These are phyloP conservation scores for Conger conger DNA, from an alignment of 2,113 vertebrate species.

Conservation along the genomic window DNA sequence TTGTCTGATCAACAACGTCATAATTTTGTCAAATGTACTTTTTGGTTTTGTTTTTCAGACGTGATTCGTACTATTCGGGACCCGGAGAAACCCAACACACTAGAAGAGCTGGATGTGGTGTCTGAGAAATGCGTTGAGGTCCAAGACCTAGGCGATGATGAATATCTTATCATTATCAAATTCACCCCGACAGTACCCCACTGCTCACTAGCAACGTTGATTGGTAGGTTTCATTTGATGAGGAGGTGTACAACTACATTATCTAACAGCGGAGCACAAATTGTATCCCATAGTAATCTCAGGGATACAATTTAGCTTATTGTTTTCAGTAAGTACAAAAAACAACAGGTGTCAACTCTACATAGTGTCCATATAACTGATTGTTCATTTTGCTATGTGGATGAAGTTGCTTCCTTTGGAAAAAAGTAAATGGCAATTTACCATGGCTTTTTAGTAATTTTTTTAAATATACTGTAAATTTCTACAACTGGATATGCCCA, in stretches of 20 bases:
- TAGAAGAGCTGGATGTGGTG: conserved; percentile 96
- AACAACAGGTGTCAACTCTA: background rate
- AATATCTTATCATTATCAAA: conserved; percentile 87
- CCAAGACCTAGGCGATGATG: conserved; percentile 79
- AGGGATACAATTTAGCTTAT: background rate
- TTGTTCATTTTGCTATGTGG: background rate
- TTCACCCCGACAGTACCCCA: conserved; percentile 97
- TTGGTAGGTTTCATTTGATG: conserved; percentile 73
- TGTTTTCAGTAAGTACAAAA: background rate
- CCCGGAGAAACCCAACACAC: conserved; percentile 92
- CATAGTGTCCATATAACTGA: background rate
- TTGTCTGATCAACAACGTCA: too few species aligned
- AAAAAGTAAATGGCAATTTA: too few species aligned
- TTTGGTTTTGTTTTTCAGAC: conserved; percentile 63
- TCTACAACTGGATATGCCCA: too few species aligned
- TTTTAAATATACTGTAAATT: too few species aligned
- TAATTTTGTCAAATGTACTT: too few species aligned
- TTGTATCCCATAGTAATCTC: background rate
- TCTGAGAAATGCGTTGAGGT: conserved; percentile 89
- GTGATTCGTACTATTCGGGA: conserved; percentile 93
- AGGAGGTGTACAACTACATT: background rate
- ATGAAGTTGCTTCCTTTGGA: background rate
- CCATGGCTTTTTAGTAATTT: too few species aligned
- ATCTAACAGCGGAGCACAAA: background rate
- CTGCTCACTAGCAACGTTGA: conserved; percentile 95